phyloP scores from a whole-genome alignment of 2,888 invertebrate genomes.

The Hoplodrina blanda region DNA sequence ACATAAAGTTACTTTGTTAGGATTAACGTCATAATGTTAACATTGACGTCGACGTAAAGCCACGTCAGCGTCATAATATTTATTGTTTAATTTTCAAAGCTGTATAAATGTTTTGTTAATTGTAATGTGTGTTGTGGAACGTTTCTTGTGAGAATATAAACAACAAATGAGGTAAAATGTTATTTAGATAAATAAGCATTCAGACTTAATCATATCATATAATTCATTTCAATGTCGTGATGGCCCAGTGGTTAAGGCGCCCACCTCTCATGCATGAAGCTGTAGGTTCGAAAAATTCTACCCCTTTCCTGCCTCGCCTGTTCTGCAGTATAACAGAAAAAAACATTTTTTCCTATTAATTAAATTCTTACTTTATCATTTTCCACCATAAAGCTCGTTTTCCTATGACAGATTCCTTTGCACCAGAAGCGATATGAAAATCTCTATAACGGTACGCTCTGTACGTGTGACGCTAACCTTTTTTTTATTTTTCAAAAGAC shows the following conservation, averaged over 20 bases:
- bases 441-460: neutral
- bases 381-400: neutral
- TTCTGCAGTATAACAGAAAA: neutral
- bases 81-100: slow-evolving; percentile 28
- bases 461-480: slow-evolving; percentile 17
- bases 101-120: slow-evolving; percentile 2
- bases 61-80: slow-evolving; percentile 30
- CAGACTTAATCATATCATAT: too few species aligned
- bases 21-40: slow-evolving; percentile 35
- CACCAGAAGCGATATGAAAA: slow-evolving; percentile 19
- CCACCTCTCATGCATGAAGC: too few species aligned
- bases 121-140: neutral
- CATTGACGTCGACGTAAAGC: slow-evolving; percentile 3
- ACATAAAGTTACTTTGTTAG: slow-evolving; percentile 44
- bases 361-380: slow-evolving; percentile 32
- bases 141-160: neutral
- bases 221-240: too few species aligned
- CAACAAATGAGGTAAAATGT: too few species aligned
- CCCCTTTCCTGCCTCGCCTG: slow-evolving; percentile 1
- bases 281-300: neutral
- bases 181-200: too few species aligned
- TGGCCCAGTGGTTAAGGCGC: too few species aligned
- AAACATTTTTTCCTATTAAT: slow-evolving; percentile 23
- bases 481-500: slow-evolving; percentile 37
- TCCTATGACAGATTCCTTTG: slow-evolving; percentile 18